Percentiles rank a stretch among this genome's conserved stretches.
phyloP scores from a whole-genome alignment of 2,888 invertebrate species.

The Mimachlamys varia region DNA sequence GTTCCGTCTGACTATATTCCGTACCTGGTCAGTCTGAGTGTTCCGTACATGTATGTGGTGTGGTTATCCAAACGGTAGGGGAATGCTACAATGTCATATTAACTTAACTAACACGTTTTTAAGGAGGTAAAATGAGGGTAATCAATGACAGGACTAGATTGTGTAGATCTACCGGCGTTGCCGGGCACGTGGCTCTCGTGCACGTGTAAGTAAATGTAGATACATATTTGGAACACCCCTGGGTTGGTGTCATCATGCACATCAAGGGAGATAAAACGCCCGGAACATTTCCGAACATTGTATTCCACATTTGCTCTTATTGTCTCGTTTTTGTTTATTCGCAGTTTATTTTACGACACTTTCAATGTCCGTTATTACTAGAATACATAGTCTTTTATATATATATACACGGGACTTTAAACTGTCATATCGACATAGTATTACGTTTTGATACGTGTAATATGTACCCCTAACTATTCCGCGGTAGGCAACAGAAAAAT shows the following conservation, averaged over 20 bases:
- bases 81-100: background rate
- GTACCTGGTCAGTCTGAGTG: background rate
- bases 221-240: background rate
- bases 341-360: too few species aligned
- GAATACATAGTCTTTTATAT: too few species aligned
- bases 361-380: too few species aligned
- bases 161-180: background rate
- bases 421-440: too few species aligned
- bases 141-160: background rate
- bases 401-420: too few species aligned
- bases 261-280: background rate
- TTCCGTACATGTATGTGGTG: background rate
- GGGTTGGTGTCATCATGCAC: background rate
- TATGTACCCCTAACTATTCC: too few species aligned
- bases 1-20: background rate
- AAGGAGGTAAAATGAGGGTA: background rate
- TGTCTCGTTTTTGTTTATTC: too few species aligned
- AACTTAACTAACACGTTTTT: slow-evolving; percentile 8
- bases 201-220: background rate
- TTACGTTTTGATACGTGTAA: too few species aligned
- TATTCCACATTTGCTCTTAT: background rate
- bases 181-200: background rate
- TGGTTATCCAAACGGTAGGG: slow-evolving; percentile 5
- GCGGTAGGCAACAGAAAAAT: too few species aligned
- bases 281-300: background rate